Evolutionary conservation across 2,113 vertebrate species (phyloP).

Genomic region (Oreochromis aureus): DNA sequence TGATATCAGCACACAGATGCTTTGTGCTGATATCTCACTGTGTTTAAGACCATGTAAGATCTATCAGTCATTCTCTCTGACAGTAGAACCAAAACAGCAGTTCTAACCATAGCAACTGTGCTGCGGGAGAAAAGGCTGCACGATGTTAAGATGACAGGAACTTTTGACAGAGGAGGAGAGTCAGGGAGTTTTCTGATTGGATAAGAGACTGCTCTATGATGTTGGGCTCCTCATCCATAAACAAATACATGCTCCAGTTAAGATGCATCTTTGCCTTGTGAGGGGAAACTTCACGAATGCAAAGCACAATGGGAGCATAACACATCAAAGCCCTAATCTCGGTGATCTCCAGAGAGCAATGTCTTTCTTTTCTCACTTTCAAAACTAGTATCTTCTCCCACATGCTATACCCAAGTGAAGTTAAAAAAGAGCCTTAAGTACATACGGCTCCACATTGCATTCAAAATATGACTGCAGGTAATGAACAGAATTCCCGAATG

Average conservation of each 20-base stretch:
- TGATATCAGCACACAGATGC: background rate
- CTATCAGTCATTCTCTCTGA: conserved; percentile 2
- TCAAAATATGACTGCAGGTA: background rate
- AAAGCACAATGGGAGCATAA: conserved; percentile 21
- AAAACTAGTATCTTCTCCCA: background rate
- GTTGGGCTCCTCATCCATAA: conserved; percentile 45
- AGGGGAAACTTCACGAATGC: conserved; percentile 17
- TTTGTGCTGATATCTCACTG: background rate
- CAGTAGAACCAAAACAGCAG: background rate
- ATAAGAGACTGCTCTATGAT: conserved; percentile 7
- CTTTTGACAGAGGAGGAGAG: background rate
- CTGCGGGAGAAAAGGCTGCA: background rate
- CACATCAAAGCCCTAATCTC: conserved; percentile 38
- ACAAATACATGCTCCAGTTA: conserved; percentile 52
- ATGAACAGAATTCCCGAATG: background rate
- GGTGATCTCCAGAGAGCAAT: conserved; percentile 34
- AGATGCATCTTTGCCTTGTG: conserved; percentile 32
- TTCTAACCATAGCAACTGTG: background rate
- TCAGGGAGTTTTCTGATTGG: conserved; percentile 20
- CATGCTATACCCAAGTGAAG: background rate
- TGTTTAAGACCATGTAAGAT: background rate
- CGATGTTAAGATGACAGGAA: conserved; percentile 4
- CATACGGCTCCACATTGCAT: background rate
- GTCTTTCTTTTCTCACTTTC: background rate
- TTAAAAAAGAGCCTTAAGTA: conserved; percentile 9